Base-by-base conservation (phyloP, 2,113 vertebrate genomes). In the Litocranius walleri region DNA sequence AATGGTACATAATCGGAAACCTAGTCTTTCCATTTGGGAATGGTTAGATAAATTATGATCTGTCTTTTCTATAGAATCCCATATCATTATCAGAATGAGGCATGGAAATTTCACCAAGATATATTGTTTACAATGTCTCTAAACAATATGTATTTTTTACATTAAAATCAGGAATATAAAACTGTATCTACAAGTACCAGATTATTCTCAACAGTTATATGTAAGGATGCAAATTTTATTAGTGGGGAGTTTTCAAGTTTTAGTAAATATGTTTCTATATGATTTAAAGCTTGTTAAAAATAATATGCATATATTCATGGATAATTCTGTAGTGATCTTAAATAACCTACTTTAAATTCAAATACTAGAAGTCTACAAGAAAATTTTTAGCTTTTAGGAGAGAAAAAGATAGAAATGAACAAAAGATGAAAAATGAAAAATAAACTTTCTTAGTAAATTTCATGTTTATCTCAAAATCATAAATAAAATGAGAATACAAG, bases 151-250 rank as follows among this genome's bases (percentile, higher is more conserved):
- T 50, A 82, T n/a, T 78, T 83, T 92, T 90, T 91, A 88, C n/a
- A 94, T 88, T 80, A 84, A 96, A 90, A 94, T 64, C 48, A 90
- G 27, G 40, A 92, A 62, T 88, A 78, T 27, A 54, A 59, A 87
- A 82, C 9, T 40, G 11, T 62, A 93, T 43, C 57, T 94, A 16
- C 14, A n/a, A 52, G 45, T 80, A 45, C 27, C 43, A 94, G 89
- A 88, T 71, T 86, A 13, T 61, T 67, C 12, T 67, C 48, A 19
- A 36, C 50, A 12, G 36, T 86, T 90, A 85, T 21, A 59, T 64
- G 36, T 36, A 84, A 91, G 25, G 11, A 43, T 56, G 9, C 6
- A 93, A 87, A 14, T 88, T 10, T 77, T 89, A 64, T 33, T 81
- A 77, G 82, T 48, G 77, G 40, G 10, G 8, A 92, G 77, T 48